These are phyloP conservation scores for Melanerpes aurifrons DNA, from an alignment of 2,113 vertebrate species.

Conservation along the genomic window DNA sequence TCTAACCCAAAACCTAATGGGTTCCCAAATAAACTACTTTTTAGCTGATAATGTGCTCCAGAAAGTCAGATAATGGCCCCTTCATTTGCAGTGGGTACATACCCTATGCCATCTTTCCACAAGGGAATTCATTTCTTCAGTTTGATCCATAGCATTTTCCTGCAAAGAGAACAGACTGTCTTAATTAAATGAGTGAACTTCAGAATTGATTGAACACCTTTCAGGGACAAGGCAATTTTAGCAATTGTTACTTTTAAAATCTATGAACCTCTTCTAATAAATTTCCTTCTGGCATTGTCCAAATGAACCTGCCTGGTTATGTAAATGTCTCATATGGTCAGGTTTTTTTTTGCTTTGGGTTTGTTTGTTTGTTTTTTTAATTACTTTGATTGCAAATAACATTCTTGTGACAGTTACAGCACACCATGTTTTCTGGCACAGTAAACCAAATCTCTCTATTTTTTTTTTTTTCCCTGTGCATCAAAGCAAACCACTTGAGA, in stretches of 20 bases:
- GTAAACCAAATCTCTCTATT: not conserved
- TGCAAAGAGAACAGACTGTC: not conserved
- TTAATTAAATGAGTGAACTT: not conserved
- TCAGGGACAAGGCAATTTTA: conserved; percentile 7
- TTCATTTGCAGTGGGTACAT: not conserved
- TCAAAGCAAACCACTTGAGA: not conserved
- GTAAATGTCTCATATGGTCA: not conserved
- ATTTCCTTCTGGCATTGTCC: not conserved
- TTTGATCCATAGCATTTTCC: not conserved
- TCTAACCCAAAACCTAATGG: not conserved
- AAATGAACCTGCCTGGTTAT: conserved; percentile 6
- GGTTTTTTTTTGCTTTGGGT: not conserved
- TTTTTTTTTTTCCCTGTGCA: not conserved
- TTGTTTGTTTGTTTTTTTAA: not conserved
- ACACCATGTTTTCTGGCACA: conserved; percentile 40
- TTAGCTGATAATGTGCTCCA: not conserved
- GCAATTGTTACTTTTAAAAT: conserved; percentile 26
- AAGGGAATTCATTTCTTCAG: not conserved
- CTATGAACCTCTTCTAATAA: not conserved
- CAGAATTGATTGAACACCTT: not conserved
- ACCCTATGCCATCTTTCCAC: not conserved
- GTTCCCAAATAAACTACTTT: not conserved
- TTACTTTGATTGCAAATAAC: not conserved
- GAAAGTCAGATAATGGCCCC: not conserved
- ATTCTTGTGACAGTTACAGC: conserved; percentile 15